Base-by-base conservation (phyloP, 2,797 vertebrate genomes). In the Pseudochaenichthys georgianus region DNA sequence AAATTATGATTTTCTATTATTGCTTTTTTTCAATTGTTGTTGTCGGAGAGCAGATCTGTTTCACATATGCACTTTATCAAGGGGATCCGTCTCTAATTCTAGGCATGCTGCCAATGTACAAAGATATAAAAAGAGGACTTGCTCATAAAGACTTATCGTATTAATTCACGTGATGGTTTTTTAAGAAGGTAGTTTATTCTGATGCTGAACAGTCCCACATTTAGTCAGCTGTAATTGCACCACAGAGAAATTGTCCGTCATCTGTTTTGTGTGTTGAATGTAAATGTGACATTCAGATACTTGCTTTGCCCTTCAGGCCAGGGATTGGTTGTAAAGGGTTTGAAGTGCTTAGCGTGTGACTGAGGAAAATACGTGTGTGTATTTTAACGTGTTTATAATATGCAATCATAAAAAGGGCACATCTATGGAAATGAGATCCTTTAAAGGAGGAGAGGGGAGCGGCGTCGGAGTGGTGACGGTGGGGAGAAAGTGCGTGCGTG, bases 401-500 rank as follows among this genome's bases (percentile, higher is more conserved):
- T 85, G 86, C 89, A 84, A 78, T 93, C 87, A 90, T 89, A 89
- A 91, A 94, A 91, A 89, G 84, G 83, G 80, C 87, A 90, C 85
- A 83, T 89, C 82, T 84, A 79, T 88, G 87, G 72, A 88, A 91
- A 93, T 89, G 21, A 82, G 82, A 84, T 90, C 64, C 28, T 28
- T 23, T 38, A 74, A 77, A 75, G 73, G 73, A 60, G 77, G 75
- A 65, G 83, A 43, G 42, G 46, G 52, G 71, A 63, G 70, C 63
- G 43, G 6, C 0, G 34, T 38, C 8, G 28, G 28, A 28, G 68
- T 68, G 89, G 82, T 5, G 48, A 58, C 50, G 61, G 60, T 15
- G 42, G 59, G n/a, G 59, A 61, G 57, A 16, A 34, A 0, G n/a
- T 38, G 13, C 17, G 23, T 21, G 48, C 51, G 38, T 34, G 52